phyloP scores from a whole-genome alignment of 2,888 invertebrate species.

The Amiota communis region DNA sequence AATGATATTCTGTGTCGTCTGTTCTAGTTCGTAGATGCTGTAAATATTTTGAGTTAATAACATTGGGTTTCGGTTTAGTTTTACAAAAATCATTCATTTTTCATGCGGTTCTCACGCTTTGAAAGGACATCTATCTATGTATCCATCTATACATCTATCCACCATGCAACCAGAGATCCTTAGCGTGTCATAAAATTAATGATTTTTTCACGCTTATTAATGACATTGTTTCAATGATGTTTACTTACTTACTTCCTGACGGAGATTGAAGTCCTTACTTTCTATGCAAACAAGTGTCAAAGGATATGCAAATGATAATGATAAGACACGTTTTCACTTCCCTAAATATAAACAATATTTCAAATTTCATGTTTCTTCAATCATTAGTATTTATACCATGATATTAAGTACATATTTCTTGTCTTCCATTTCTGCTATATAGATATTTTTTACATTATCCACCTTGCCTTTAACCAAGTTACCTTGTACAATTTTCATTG shows the following conservation, averaged over 20 bases:
- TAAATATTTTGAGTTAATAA: conserved; percentile 22
- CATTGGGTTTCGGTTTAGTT: conserved; percentile 5
- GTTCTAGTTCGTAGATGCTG: not conserved
- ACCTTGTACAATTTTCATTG: not conserved
- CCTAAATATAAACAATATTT: too few species aligned
- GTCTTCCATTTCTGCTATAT: too few species aligned
- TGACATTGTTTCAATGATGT: not conserved
- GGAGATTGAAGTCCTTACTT: not conserved
- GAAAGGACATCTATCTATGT: too few species aligned
- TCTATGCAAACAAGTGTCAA: conserved; percentile 14
- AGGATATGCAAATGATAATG: conserved; percentile 22
- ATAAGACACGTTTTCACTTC: too few species aligned
- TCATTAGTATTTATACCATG: too few species aligned
- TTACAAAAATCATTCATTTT: conserved; percentile 16
- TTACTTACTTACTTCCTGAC: conserved; percentile 8
- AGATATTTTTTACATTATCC: too few species aligned
- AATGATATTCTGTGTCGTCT: not conserved
- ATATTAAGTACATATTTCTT: not conserved
- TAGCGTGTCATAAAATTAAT: conserved; percentile 4
- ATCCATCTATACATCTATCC: not conserved
- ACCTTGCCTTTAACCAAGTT: too few species aligned
- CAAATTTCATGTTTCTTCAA: too few species aligned
- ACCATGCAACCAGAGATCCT: conserved; percentile 1
- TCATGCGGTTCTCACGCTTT: conserved; percentile 17
- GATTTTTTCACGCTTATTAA: conserved; percentile 18